Evolutionary conservation across 2,797 vertebrate species (phyloP), one percentile per base, ranked within the genome.

Genomic region (Lutjanus campechanus): DNA sequence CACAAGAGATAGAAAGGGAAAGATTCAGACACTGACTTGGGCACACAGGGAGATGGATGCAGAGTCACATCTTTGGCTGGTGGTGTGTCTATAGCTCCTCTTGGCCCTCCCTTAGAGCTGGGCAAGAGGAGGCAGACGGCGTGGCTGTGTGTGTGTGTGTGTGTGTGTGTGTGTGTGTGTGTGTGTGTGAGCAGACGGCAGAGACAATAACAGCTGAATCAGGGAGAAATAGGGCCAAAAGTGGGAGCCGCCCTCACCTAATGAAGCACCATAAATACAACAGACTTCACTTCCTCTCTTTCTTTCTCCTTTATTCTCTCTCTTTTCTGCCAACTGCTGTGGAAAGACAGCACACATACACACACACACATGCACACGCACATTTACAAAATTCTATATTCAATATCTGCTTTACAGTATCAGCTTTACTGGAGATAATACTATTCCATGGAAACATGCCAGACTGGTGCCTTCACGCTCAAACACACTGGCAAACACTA

Each of bases 181-280:
- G 51, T 43, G 69, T 22, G 49, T 13, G n/a, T 13, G 54, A 12
- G 40, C 47, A 29, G 70, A 20, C 5, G 2, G 66, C 47, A 83
- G 63, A 55, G 54, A 67, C 19, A 8, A 66, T 50, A 71, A 77
- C 56, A 84, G 90, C 88, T 89, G 84, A 88, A 86, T 91, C 88
- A 86, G 82, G 80, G 50, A 79, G 82, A 83, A 85, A 76, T 2
- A 4, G 7, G 60, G 77, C 88, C 85, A 86, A 81, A 81, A 81
- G 75, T 17, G 4, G n/a, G 54, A 77, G 75, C 75, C 12, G 44
- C 65, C 71, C 43, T 77, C 71, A 50, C 41, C 41, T 82, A 87
- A 89, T 81, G 77, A 87, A 77, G 73, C 44, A 22, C 56, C 54
- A 68, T 77, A 80, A 86, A 85, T 74, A 71, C 67, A 65, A 53